These are phyloP conservation scores for Tuta absoluta DNA, from an alignment of 2,888 invertebrate species.

Conservation along the genomic window DNA sequence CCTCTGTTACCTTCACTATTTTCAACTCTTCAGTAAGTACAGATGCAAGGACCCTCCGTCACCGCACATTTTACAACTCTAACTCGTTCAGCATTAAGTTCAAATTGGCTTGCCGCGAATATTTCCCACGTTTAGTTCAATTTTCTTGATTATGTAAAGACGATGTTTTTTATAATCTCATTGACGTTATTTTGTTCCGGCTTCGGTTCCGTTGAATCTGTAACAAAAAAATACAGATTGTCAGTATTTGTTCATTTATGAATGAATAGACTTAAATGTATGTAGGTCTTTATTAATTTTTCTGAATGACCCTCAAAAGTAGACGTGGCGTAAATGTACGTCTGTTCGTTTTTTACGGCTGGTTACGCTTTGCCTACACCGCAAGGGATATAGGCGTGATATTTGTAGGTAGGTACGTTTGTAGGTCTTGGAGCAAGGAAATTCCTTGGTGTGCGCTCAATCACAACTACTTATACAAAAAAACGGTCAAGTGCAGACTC, in stretches of 20 bases:
- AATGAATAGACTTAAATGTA: not conserved
- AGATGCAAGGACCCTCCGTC: conserved; percentile 14
- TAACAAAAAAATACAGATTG: conserved; percentile 22
- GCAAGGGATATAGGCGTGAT: no score
- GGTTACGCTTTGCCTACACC: no score
- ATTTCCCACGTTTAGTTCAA: conserved; percentile 17
- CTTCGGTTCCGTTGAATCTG: conserved; percentile 26
- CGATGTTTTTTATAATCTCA: conserved; percentile 9
- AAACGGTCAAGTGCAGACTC: no score
- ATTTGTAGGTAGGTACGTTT: no score
- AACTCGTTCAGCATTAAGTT: conserved; percentile 24
- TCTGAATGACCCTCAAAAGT: no score
- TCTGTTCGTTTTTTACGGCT: no score
- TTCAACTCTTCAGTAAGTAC: conserved; percentile 29
- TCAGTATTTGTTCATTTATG: conserved; percentile 5
- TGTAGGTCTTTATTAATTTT: not conserved
- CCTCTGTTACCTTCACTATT: conserved; percentile 26
- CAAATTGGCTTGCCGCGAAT: not conserved
- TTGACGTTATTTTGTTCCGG: conserved; percentile 21
- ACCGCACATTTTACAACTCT: conserved; percentile 27
- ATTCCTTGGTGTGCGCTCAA: no score
- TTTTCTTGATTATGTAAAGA: conserved; percentile 5
- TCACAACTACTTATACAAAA: no score
- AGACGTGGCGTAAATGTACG: no score
- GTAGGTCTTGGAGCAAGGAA: no score